A percentile compares a stretch with the other conserved stretches of the same genome.
phyloP scores from a whole-genome alignment of 2,797 vertebrate genomes.

The Catharus ustulatus region DNA sequence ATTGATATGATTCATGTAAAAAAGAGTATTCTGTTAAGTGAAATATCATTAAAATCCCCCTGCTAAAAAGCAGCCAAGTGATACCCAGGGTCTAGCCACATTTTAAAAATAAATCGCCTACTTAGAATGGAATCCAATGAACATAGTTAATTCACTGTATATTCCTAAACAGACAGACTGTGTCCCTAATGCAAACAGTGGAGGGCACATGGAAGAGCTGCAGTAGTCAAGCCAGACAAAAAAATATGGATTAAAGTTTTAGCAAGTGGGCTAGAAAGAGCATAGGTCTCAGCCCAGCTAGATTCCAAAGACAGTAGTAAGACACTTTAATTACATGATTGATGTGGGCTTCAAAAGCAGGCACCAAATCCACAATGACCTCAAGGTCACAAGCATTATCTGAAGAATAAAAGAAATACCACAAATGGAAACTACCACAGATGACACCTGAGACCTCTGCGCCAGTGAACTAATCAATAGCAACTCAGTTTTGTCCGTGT shows the following conservation, averaged over 20 bases:
- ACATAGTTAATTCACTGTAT: not conserved
- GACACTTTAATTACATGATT: conserved; percentile 74
- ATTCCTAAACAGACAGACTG: not conserved
- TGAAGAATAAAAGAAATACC: conserved; percentile 72
- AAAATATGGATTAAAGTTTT: conserved; percentile 64
- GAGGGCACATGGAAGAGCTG: not conserved
- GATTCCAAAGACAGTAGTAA: conserved; percentile 71
- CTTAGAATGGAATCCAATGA: not conserved
- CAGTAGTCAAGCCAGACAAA: conserved; percentile 18
- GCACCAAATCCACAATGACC: conserved; percentile 69
- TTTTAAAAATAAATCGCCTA: not conserved
- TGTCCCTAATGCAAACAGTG: not conserved
- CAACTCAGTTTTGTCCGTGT: conserved; percentile 68
- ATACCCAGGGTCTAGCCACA: not conserved
- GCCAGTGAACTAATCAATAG: conserved; percentile 67
- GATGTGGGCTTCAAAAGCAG: conserved; percentile 73
- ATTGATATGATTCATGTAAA: not conserved
- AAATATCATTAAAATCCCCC: not conserved
- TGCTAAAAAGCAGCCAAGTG: not conserved
- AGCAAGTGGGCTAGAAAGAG: conserved; percentile 63
- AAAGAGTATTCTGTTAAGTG: not conserved
- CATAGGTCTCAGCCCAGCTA: conserved; percentile 62
- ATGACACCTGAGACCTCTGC: conserved; percentile 73
- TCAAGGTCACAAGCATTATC: conserved; percentile 72
- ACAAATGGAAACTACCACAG: conserved; percentile 70